Evolutionary conservation across 2,888 invertebrate genomes (phyloP), one percentile per base, ranked within the genome.

Genomic region (Drosophila dives): DNA sequence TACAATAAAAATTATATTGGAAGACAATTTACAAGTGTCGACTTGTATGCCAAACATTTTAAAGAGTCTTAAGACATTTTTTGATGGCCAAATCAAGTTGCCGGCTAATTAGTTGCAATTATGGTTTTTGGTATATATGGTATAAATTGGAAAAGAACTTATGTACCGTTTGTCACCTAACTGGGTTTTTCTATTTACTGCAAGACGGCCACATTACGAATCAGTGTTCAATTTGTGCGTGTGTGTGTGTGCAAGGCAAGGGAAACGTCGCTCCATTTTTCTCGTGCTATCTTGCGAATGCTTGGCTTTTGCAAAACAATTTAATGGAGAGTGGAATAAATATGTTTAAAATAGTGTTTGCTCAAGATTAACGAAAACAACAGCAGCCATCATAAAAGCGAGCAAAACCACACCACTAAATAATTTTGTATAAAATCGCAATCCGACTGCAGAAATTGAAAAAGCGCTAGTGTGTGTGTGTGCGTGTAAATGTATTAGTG

Each of bases 221-320:
- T 51, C 65, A 82, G 72, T 82, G 64, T 55, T 75, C 64, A 65
- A 68, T 71, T 67, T 54, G 80, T 72, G 81, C 70, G 81, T 84
- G 87, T 86, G 82, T 79, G 81, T 83, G 86, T 86, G 80, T 85
- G 88, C 63, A 69, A 82, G 86, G 80, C 83, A 79, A 80, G 81
- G 74, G 73, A 83, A 89, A 85, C 87, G 74, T 89, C 88, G 90
- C 84, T 87, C 86, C 77, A 89, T 85, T 85, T 84, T 89, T 87
- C 86, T 89, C 86, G 90, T 89, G 86, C 72, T 85, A 73, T 76
- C 80, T 77, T 87, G 78, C 78, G 74, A 77, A 66, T 70, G 66
- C 67, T 78, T 69, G 55, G 70, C 70, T 85, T 82, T 45, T 77
- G 74, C 80, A 74, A 73, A 77, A 83, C 65, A 73, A 69, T 64